These are phyloP conservation scores for Autographa pulchrina DNA, from an alignment of 2,888 invertebrate genomes.

Conservation along the genomic window DNA sequence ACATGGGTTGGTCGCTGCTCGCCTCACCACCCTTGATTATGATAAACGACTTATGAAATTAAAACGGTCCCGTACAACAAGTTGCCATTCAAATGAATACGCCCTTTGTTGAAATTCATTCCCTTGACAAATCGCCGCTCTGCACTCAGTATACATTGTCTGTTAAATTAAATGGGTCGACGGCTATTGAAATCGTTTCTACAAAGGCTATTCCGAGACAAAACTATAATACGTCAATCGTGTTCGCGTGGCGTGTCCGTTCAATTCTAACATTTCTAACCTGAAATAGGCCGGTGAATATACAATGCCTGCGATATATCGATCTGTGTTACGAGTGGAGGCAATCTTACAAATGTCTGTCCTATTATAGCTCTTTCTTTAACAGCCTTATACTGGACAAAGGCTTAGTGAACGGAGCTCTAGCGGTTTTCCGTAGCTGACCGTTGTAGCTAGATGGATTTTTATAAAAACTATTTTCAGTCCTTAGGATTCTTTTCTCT, in stretches of 20 bases:
- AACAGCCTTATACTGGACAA: conserved; percentile 70
- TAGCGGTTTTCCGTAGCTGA: conserved; percentile 61
- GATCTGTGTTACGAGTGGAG: conserved; percentile 70
- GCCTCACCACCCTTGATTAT: conserved; percentile 82
- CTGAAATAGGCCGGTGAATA: conserved; percentile 82
- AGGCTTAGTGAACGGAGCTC: conserved; percentile 61
- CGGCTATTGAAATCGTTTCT: conserved; percentile 82
- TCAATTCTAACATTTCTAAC: conserved; percentile 68
- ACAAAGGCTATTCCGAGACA: conserved; percentile 83
- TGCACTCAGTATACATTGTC: conserved; percentile 85
- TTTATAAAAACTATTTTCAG: conserved; percentile 53
- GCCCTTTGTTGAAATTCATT: conserved; percentile 87
- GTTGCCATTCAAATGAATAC: conserved; percentile 87
- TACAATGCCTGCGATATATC: conserved; percentile 79
- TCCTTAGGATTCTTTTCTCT: conserved; percentile 35
- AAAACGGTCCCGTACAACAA: conserved; percentile 88
- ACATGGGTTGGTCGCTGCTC: conserved; percentile 79
- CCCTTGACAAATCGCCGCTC: conserved; percentile 87
- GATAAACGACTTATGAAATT: conserved; percentile 90
- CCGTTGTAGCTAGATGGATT: conserved; percentile 54
- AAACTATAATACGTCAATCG: conserved; percentile 84
- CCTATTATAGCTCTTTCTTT: conserved; percentile 73
- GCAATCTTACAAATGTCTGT: conserved; percentile 77
- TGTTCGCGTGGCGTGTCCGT: conserved; percentile 77
- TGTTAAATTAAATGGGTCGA: conserved; percentile 84